A percentile compares a stretch with the other conserved stretches of the same genome.
Evolutionary conservation across 2,113 vertebrate genomes (phyloP).

Genomic region (Enhydra lutris): DNA sequence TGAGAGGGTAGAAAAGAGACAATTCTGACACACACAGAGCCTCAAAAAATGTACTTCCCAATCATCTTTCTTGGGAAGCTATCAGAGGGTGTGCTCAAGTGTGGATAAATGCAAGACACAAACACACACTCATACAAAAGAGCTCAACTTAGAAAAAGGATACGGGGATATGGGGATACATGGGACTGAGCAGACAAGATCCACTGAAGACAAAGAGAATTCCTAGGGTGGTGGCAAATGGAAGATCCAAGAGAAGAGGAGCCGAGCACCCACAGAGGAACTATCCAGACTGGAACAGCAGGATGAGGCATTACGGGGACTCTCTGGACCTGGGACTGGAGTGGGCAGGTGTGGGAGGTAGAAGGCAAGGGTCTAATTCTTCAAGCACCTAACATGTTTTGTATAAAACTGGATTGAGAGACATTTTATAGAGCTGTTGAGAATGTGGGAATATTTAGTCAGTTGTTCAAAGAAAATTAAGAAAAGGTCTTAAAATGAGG

Average conservation of each 20-base stretch:
- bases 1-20: neutral
- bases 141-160: neutral
- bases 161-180: neutral
- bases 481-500: neutral
- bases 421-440: neutral
- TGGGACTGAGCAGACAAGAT: neutral
- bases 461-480: slow-evolving; percentile 35
- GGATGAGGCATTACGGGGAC: neutral
- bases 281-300: neutral
- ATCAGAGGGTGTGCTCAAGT: neutral
- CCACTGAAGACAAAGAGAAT: neutral
- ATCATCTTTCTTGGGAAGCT: neutral
- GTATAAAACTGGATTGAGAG: neutral
- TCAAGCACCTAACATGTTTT: neutral
- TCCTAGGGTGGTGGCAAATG: neutral
- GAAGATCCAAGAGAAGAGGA: neutral
- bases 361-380: neutral
- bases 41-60: neutral
- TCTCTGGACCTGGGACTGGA: neutral
- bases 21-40: neutral
- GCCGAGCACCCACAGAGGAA: neutral
- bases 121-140: neutral
- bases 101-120: neutral
- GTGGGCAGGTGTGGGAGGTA: neutral
- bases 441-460: neutral